Evolutionary conservation across 2,797 vertebrate genomes (phyloP).

Genomic region (Naso thynnoides): DNA sequence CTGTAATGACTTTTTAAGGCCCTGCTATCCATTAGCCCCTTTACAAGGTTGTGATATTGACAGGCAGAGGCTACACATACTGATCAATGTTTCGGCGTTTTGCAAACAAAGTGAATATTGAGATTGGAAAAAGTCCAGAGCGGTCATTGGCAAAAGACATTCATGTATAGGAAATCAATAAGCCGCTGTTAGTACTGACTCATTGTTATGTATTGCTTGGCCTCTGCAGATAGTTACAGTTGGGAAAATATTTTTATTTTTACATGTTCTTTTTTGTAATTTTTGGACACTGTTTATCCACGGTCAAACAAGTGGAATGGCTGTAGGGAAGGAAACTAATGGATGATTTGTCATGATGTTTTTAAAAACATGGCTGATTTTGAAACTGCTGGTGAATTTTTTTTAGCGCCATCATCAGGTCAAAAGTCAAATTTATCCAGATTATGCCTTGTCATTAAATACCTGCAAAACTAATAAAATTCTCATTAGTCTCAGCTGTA

Average conservation of each 20-base stretch:
- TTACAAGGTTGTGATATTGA: slow-evolving; percentile 80
- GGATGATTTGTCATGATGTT: background rate
- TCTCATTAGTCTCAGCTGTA: background rate
- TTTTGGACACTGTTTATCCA: background rate
- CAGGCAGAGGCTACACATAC: slow-evolving; percentile 66
- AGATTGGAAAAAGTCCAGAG: slow-evolving; percentile 66
- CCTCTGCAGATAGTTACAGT: slow-evolving; percentile 17
- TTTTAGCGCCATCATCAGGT: background rate
- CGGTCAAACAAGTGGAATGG: background rate
- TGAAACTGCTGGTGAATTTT: background rate
- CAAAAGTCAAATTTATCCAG: background rate
- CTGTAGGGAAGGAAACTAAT: background rate
- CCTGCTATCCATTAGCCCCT: slow-evolving; percentile 73
- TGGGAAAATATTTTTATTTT: slow-evolving; percentile 9
- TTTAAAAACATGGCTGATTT: too few relatives aligned
- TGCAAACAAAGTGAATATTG: slow-evolving; percentile 69
- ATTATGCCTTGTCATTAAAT: background rate
- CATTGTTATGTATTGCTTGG: slow-evolving; percentile 56
- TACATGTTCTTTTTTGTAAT: background rate
- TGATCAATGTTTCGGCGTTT: slow-evolving; percentile 70
- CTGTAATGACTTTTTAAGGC: slow-evolving; percentile 81
- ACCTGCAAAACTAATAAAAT: background rate
- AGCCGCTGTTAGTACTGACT: slow-evolving; percentile 47
- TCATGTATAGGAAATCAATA: slow-evolving; percentile 76
- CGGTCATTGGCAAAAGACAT: slow-evolving; percentile 58